Percentiles rank a stretch among this genome's conserved stretches.
phyloP scores from a whole-genome alignment of 1,140 invertebrate species.

The Pollicipes pollicipes region DNA sequence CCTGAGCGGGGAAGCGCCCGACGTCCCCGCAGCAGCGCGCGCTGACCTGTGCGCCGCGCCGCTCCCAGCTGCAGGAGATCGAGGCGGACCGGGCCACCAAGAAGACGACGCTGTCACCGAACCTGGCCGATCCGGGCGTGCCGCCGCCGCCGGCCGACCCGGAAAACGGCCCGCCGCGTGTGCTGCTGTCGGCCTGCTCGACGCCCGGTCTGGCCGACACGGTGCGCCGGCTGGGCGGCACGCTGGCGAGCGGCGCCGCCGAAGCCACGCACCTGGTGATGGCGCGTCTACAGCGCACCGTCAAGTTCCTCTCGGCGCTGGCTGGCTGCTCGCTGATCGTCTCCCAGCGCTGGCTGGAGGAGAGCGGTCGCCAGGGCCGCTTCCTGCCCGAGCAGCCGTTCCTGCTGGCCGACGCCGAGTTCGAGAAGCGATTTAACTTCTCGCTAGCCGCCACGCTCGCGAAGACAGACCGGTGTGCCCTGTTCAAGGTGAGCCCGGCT shows the following conservation, averaged over 20 bases:
- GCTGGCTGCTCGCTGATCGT: slow-evolving; percentile 57
- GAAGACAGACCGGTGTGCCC: slow-evolving; percentile 35
- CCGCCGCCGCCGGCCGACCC: background rate
- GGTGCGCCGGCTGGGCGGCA: slow-evolving; percentile 53
- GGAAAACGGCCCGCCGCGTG: slow-evolving; percentile 16
- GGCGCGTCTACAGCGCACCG: slow-evolving; percentile 49
- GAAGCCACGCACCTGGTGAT: slow-evolving; percentile 80
- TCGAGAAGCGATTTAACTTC: slow-evolving; percentile 58
- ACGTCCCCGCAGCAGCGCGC: too few species aligned
- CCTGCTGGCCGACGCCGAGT: slow-evolving; percentile 45
- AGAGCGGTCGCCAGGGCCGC: slow-evolving; percentile 49
- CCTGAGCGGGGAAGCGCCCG: too few species aligned
- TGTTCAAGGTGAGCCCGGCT: slow-evolving; percentile 31
- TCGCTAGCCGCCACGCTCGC: slow-evolving; percentile 51
- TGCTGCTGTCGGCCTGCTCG: slow-evolving; percentile 16
- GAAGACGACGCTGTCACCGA: background rate
- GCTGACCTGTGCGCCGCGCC: too few species aligned
- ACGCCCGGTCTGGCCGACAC: slow-evolving; percentile 30
- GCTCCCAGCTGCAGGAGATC: background rate
- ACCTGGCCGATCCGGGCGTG: background rate
- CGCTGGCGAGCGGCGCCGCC: slow-evolving; percentile 38
- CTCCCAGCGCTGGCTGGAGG: slow-evolving; percentile 60
- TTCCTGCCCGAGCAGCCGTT: slow-evolving; percentile 35
- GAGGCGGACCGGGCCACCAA: background rate
- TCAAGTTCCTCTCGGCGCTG: slow-evolving; percentile 67